Evolutionary conservation across 2,888 invertebrate species (phyloP).

Genomic region (Cephalotes varians): DNA sequence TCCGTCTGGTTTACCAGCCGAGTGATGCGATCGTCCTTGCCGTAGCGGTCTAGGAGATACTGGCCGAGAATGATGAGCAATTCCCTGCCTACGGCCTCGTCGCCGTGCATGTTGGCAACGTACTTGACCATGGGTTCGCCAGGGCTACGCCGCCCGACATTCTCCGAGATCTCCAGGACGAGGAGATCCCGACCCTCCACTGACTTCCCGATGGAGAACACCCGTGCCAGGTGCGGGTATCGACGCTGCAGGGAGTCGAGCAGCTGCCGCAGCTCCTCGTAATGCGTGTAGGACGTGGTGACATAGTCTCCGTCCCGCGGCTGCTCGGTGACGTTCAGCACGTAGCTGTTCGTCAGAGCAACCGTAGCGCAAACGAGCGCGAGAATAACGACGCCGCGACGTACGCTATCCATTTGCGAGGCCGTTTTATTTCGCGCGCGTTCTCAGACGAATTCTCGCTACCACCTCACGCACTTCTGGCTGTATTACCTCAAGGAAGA

Average conservation of each 20-base stretch:
- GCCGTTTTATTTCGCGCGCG: neutral
- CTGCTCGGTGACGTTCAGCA: slow-evolving; percentile 48
- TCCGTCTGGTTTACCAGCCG: slow-evolving; percentile 94
- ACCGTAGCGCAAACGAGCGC: slow-evolving; percentile 47
- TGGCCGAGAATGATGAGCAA: slow-evolving; percentile 93
- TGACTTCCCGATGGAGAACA: slow-evolving; percentile 94
- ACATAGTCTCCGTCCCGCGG: slow-evolving; percentile 77
- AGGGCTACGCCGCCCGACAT: slow-evolving; percentile 88
- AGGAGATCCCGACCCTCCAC: slow-evolving; percentile 93
- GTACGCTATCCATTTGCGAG: slow-evolving; percentile 4
- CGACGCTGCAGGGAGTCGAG: slow-evolving; percentile 88
- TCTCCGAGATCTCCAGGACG: slow-evolving; percentile 93
- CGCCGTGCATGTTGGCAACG: slow-evolving; percentile 99
- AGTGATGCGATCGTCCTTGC: slow-evolving; percentile 90
- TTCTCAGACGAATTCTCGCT: neutral
- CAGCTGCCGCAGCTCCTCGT: slow-evolving; percentile 90
- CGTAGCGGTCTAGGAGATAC: slow-evolving; percentile 93
- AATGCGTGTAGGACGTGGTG: slow-evolving; percentile 88
- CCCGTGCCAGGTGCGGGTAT: slow-evolving; percentile 90
- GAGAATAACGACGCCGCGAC: slow-evolving; percentile 10
- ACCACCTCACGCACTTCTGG: neutral
- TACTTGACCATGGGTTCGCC: slow-evolving; percentile 96
- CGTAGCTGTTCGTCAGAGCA: slow-evolving; percentile 46
- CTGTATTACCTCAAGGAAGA: neutral
- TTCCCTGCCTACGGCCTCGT: slow-evolving; percentile 95